These are phyloP conservation scores for Prosopocoilus inquinatus DNA, from an alignment of 2,888 invertebrate genomes.

Conservation along the genomic window DNA sequence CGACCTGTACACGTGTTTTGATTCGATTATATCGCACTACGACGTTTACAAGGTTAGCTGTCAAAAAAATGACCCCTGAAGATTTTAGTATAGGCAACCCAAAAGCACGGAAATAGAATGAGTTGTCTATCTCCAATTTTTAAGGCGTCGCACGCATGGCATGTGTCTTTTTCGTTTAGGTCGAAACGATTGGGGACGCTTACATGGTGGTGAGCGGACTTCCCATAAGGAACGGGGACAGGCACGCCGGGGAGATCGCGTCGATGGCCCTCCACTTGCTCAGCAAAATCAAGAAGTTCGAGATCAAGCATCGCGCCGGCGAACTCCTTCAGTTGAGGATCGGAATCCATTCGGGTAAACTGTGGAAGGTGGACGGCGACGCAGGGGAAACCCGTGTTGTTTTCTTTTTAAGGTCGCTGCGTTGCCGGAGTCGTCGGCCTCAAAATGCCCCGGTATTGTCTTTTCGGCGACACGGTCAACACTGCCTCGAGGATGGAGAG, in stretches of 20 bases:
- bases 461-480: conserved; percentile 82
- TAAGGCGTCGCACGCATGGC: too few relatives aligned
- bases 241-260: conserved; percentile 77
- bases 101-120: too few relatives aligned
- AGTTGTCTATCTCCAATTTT: too few relatives aligned
- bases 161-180: conserved; percentile 52
- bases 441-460: conserved; percentile 80
- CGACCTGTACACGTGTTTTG: conserved; percentile 85
- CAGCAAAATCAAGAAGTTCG: conserved; percentile 67
- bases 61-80: too few relatives aligned
- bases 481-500: conserved; percentile 81
- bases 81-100: too few relatives aligned
- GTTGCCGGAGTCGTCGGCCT: conserved; percentile 82
- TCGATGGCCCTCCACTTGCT: conserved; percentile 74
- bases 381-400: neutral
- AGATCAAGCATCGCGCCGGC: conserved; percentile 65
- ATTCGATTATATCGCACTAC: conserved; percentile 82
- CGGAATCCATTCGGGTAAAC: conserved; percentile 66
- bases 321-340: conserved; percentile 70
- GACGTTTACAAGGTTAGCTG: conserved; percentile 73
- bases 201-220: conserved; percentile 81
- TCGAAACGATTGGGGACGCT: conserved; percentile 81
- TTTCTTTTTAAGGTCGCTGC: conserved; percentile 58
- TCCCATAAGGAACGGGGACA: conserved; percentile 69
- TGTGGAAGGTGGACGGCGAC: neutral